Base-by-base conservation (phyloP, 1,140 invertebrate species). In the Anastatus disparis region DNA sequence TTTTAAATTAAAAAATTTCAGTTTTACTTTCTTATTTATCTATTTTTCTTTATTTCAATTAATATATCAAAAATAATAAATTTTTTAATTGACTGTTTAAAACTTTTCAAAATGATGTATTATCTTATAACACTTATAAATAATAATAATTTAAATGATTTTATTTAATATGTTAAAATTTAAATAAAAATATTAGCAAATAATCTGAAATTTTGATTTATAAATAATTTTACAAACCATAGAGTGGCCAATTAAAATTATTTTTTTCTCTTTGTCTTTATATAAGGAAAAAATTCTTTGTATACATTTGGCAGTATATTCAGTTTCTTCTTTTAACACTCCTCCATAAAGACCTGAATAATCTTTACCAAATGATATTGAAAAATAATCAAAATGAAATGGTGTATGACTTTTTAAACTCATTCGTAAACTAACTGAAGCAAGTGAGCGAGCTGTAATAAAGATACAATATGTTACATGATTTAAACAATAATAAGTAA, bases 351-450 rank as follows among this genome's bases (percentile, higher is more conserved):
- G 72, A 35, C 78, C 84, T 52, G 84, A 85, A 66, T 84, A 84
- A 76, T 84, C 84, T 69, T 84, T 81, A 38, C 75, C 78, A 22
- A 85, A 78, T 55, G 82, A 83, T 40, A 85, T 75, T 29, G 93
- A 89, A 81, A 97, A 98, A 82, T 92, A 97, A 82, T 97, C 93
- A 87, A 98, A 95, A 80, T 96, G 94, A 78, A 89, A 91, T 24
- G 84, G 77, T 27, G 87, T 84, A 61, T 86, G 76, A 69, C 87
- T 83, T 77, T 90, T 86, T 69, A 92, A 79, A 26, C 91, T 88
- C 87, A 94, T 97, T 72, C 94, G 87, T 38, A 97, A 83, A 46
- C 95, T 94, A 4, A 98, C 92, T 1, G 96, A 97, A 22, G 93
- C 95, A 46, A 98, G 77, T 7, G 96, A 97, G 24, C 96, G 88